Evolutionary conservation across 2,888 invertebrate genomes (phyloP).

Genomic region (Molorchus minor): DNA sequence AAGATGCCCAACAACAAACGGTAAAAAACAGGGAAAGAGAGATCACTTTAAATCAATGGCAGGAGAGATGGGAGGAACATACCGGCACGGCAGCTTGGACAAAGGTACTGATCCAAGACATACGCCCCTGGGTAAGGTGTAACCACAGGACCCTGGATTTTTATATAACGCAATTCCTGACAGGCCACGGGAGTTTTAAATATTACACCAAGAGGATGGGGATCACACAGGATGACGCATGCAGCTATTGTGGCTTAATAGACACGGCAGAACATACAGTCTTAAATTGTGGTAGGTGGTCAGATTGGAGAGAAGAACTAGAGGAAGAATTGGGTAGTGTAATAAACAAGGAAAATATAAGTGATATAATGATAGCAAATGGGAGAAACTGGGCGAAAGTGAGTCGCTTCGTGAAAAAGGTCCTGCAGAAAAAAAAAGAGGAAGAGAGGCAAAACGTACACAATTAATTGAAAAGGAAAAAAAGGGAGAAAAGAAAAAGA

Average conservation of each 20-base stretch:
- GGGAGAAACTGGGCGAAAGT: neutral
- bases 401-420: neutral
- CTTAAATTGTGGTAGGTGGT: neutral
- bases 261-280: neutral
- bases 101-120: neutral
- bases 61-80: neutral
- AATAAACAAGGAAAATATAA: neutral
- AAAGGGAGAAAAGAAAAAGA: neutral
- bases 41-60: neutral
- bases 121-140: neutral
- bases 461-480: neutral
- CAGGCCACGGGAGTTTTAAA: neutral
- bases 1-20: neutral
- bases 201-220: neutral
- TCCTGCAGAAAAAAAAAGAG: neutral
- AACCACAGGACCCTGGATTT: neutral
- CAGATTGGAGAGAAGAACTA: neutral
- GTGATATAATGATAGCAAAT: neutral
- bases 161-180: conserved; percentile 1
- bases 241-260: neutral
- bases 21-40: neutral
- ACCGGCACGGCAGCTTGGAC: neutral
- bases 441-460: neutral
- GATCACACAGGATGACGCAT: neutral
- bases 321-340: neutral